Conservation (phyloP, 2,888 invertebrate genomes). For the Orthosia gothica region DNA sequence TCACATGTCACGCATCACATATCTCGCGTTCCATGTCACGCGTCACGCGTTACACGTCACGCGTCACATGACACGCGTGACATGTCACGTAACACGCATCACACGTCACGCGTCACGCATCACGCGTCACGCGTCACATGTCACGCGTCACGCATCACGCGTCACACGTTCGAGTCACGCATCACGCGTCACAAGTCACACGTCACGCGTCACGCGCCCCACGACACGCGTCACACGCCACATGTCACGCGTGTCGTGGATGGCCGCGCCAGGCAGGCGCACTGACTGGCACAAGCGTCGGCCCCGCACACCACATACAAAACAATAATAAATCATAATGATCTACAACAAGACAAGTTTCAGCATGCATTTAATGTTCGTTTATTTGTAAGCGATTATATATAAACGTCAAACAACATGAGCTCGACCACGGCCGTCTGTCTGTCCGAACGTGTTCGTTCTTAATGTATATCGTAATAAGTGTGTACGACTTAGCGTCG, state of each 20-base stretch:
- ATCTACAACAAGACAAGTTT: not conserved
- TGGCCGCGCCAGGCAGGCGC: not conserved
- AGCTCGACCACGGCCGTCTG: constrained; percentile 26
- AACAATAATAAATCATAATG: not conserved
- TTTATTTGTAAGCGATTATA: constrained; percentile 19
- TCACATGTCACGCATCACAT: not conserved
- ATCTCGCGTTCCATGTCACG: too few relatives aligned
- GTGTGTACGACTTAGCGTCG: not conserved
- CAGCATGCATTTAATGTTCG: constrained; percentile 29
- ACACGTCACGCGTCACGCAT: too few relatives aligned
- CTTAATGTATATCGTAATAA: not conserved
- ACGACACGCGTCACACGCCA: too few relatives aligned
- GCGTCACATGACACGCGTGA: not conserved
- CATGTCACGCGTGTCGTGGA: too few relatives aligned
- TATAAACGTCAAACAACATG: constrained; percentile 4
- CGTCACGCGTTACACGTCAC: not conserved
- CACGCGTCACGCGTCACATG: not conserved
- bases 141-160: not conserved
- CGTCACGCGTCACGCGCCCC: not conserved
- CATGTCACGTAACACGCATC: too few relatives aligned
- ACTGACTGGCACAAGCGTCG: not conserved
- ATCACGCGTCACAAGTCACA: not conserved
- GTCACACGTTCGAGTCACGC: too few relatives aligned
- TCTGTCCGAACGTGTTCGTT: constrained; percentile 18
- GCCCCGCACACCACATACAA: constrained; percentile 12